Evolutionary conservation across 2,888 invertebrate genomes (phyloP).

Genomic region (Oligia latruncula): DNA sequence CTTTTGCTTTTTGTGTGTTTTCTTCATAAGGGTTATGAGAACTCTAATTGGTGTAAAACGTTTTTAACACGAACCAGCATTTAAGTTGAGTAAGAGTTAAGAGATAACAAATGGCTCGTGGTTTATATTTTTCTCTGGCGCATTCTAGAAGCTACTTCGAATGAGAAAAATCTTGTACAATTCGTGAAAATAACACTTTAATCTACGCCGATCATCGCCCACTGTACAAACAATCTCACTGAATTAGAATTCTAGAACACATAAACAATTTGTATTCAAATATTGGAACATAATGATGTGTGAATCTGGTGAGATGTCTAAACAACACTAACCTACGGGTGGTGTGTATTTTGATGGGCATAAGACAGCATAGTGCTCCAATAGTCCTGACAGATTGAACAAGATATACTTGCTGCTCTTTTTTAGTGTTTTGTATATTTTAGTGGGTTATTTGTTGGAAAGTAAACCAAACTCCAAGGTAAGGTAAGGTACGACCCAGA

Average conservation of each 20-base stretch:
- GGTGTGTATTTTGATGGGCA: conserved; percentile 6
- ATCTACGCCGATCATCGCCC: conserved; percentile 22
- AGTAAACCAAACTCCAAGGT: not conserved
- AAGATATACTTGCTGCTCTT: not conserved
- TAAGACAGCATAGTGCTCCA: conserved; percentile 4
- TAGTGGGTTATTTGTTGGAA: not conserved
- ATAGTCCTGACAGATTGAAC: not conserved
- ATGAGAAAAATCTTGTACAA: conserved; percentile 2
- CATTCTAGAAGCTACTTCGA: conserved; percentile 19
- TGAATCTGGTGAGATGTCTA: conserved; percentile 30
- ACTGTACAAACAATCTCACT: conserved; percentile 35
- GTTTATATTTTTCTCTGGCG: not conserved
- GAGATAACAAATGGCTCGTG: conserved; percentile 14
- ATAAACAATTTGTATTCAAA: conserved; percentile 45
- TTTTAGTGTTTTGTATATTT: not conserved
- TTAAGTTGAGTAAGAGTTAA: conserved; percentile 5
- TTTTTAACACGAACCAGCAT: conserved; percentile 37
- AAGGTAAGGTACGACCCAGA: not conserved
- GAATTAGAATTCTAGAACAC: conserved; percentile 51
- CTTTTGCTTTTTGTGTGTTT: conserved; percentile 53
- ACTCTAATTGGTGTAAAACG: conserved; percentile 47
- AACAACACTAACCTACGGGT: conserved; percentile 14
- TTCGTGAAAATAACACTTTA: conserved; percentile 37
- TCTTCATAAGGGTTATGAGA: conserved; percentile 45
- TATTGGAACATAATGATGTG: conserved; percentile 39